These are phyloP conservation scores for Apodemia hepburni DNA, from an alignment of 2,888 invertebrate species.

Conservation along the genomic window DNA sequence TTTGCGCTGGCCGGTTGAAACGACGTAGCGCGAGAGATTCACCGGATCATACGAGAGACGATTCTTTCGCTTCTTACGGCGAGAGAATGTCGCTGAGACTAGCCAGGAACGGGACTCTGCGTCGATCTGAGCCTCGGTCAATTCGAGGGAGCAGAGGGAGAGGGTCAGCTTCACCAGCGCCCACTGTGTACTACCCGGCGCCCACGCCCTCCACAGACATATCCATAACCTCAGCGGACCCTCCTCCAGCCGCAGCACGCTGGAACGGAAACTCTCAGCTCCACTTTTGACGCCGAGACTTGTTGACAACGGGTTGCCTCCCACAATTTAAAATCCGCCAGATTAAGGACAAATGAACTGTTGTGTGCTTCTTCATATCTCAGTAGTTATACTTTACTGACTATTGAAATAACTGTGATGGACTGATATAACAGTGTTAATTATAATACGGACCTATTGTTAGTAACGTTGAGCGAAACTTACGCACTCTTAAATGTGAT, in stretches of 20 bases:
- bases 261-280: conserved; percentile 49
- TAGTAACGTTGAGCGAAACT: neutral
- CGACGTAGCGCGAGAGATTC: conserved; percentile 80
- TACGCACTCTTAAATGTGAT: too few relatives aligned
- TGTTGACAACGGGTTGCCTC: conserved; percentile 22
- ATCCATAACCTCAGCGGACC: conserved; percentile 34
- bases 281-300: conserved; percentile 42
- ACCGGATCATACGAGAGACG: conserved; percentile 86
- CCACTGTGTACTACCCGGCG: conserved; percentile 61
- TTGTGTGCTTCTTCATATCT: neutral
- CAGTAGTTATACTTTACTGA: neutral
- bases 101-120: conserved; percentile 63
- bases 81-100: conserved; percentile 86
- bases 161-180: conserved; percentile 39
- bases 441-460: neutral
- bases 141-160: conserved; percentile 33
- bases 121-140: conserved; percentile 46
- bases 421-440: conserved; percentile 9
- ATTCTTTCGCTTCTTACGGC: conserved; percentile 90
- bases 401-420: neutral
- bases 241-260: conserved; percentile 39
- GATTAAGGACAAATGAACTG: conserved; percentile 16
- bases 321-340: conserved; percentile 22
- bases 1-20: conserved; percentile 83
- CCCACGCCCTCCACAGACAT: conserved; percentile 36